Percentiles rank a stretch among this genome's conserved stretches.
Evolutionary conservation across 2,888 invertebrate genomes (phyloP).

Genomic region (Lochmaea capreae): DNA sequence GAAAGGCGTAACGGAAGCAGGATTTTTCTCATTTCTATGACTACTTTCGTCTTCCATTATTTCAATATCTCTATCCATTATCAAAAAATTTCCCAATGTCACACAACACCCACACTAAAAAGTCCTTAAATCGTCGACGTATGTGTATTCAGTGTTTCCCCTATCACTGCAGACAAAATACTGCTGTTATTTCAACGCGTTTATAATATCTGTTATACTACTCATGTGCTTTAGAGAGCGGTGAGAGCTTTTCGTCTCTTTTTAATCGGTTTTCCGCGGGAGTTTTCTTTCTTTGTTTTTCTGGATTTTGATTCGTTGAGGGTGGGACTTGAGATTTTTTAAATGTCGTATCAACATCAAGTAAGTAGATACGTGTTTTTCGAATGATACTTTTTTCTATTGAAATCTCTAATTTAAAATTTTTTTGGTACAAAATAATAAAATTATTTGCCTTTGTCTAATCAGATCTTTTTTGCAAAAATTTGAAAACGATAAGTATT

Average conservation of each 20-base stretch:
- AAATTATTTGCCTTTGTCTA: too few species aligned
- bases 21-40: slow-evolving; percentile 51
- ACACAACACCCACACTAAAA: slow-evolving; percentile 13
- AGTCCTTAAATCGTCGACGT: slow-evolving; percentile 9
- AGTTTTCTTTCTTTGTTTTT: slow-evolving; percentile 43
- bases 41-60: slow-evolving; percentile 55
- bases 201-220: slow-evolving; percentile 60
- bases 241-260: slow-evolving; percentile 49
- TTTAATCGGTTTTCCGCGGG: slow-evolving; percentile 33
- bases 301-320: slow-evolving; percentile 51
- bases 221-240: slow-evolving; percentile 54
- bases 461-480: background rate
- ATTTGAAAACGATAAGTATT: background rate
- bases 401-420: background rate
- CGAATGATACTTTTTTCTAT: background rate
- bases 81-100: slow-evolving; percentile 2
- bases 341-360: slow-evolving; percentile 49
- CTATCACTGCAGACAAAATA: slow-evolving; percentile 57
- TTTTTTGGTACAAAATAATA: background rate
- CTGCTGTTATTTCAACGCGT: slow-evolving; percentile 60
- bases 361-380: slow-evolving; percentile 11
- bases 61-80: background rate
- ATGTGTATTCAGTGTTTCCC: slow-evolving; percentile 45
- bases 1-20: slow-evolving; percentile 71
- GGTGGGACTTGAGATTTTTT: slow-evolving; percentile 53